Evolutionary conservation across 1,140 invertebrate genomes (phyloP).

Genomic region (Lutraria rhynchaena): DNA sequence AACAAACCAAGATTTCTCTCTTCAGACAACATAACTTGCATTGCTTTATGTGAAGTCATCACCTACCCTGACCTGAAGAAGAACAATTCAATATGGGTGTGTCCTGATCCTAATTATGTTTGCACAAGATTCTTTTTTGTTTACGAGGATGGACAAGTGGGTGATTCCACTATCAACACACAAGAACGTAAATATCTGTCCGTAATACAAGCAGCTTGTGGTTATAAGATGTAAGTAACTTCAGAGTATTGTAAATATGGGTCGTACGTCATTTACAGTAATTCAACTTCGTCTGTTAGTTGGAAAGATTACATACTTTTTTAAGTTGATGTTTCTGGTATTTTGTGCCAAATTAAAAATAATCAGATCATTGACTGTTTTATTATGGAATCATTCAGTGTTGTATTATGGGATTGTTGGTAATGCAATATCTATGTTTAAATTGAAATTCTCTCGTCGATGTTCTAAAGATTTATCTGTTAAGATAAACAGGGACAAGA

Average conservation of each 20-base stretch:
- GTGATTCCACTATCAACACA: slow-evolving; percentile 61
- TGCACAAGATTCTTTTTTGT: slow-evolving; percentile 79
- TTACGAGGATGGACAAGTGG: slow-evolving; percentile 68
- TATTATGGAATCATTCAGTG: background rate
- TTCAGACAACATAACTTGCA: slow-evolving; percentile 67
- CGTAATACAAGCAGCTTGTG: slow-evolving; percentile 53
- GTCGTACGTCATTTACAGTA: background rate
- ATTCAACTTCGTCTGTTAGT: background rate
- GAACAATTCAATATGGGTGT: slow-evolving; percentile 71
- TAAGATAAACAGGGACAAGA: too few species aligned
- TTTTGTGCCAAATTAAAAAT: background rate
- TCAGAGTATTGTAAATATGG: background rate
- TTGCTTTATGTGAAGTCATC: slow-evolving; percentile 76
- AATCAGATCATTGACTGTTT: background rate
- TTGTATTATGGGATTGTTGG: background rate
- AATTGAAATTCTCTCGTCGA: too few species aligned
- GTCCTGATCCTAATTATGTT: slow-evolving; percentile 68
- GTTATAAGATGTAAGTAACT: slow-evolving; percentile 18
- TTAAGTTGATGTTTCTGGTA: too few species aligned
- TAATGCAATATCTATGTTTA: too few species aligned
- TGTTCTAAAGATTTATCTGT: too few species aligned
- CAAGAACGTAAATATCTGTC: slow-evolving; percentile 51
- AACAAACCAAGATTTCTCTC: slow-evolving; percentile 53
- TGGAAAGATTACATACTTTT: too few species aligned
- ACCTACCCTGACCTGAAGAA: slow-evolving; percentile 68